Conservation (phyloP, 2,113 vertebrate genomes). For the Strix uralensis region DNA sequence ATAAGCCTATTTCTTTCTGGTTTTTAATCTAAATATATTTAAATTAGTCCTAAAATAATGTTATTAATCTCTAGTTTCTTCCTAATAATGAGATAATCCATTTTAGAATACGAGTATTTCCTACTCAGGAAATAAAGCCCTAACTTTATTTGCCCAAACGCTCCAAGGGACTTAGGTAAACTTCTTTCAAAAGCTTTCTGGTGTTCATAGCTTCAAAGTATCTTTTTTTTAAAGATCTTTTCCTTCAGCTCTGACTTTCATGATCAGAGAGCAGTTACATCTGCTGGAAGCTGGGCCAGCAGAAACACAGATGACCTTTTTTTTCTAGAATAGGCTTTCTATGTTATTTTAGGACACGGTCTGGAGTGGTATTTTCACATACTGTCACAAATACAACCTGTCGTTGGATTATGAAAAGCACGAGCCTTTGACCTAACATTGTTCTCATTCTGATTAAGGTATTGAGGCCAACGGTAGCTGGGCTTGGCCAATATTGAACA, state of each 20-base stretch:
- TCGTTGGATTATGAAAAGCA: background rate
- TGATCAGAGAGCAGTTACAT: background rate
- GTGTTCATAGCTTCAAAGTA: background rate
- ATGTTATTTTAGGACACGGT: background rate
- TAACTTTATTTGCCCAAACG: background rate
- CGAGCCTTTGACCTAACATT: background rate
- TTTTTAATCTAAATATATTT: background rate
- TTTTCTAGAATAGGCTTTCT: background rate
- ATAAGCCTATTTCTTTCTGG: accelerated
- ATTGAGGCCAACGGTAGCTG: background rate
- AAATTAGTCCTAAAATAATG: background rate
- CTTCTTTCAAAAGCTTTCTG: background rate
- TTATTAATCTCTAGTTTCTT: background rate
- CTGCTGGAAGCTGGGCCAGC: background rate
- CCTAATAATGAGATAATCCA: background rate
- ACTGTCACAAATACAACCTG: background rate
- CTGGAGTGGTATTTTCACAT: background rate
- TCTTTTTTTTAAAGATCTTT: background rate
- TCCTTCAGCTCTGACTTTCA: background rate
- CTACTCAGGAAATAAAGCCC: background rate
- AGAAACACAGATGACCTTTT: background rate
- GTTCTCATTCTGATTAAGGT: background rate
- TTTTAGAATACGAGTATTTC: background rate
- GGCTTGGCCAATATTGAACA: background rate
- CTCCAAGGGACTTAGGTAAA: background rate